These are phyloP conservation scores for Crocallis elinguaria DNA, from an alignment of 2,888 invertebrate genomes.

Conservation along the genomic window DNA sequence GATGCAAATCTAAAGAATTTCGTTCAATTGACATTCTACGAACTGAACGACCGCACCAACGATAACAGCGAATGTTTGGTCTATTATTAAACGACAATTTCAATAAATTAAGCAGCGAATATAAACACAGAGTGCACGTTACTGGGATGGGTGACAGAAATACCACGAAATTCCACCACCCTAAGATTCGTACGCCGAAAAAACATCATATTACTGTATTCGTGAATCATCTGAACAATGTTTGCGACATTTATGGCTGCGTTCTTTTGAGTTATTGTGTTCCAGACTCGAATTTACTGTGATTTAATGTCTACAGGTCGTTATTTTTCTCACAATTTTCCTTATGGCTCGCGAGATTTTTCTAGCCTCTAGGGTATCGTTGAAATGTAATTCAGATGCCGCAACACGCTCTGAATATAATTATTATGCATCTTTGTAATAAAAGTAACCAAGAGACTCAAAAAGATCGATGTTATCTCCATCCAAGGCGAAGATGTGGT, in stretches of 20 bases:
- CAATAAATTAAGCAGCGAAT: constrained; percentile 39
- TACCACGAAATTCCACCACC: constrained; percentile 22
- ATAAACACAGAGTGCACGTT: constrained; percentile 38
- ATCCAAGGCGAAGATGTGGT: not conserved
- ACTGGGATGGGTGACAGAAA: constrained; percentile 25
- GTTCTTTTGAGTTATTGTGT: constrained; percentile 76
- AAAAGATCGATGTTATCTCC: constrained; percentile 6
- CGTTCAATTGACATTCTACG: not conserved
- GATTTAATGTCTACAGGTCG: constrained; percentile 71
- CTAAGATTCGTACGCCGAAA: constrained; percentile 45
- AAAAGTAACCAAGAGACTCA: constrained; percentile 12
- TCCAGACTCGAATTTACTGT: constrained; percentile 74
- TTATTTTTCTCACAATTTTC: constrained; percentile 62
- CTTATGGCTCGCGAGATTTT: constrained; percentile 43
- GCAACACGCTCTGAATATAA: constrained; percentile 37
- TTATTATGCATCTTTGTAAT: constrained; percentile 34
- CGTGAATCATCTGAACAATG: constrained; percentile 80
- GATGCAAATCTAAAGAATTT: not conserved
- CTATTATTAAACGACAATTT: constrained; percentile 34
- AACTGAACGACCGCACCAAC: constrained; percentile 2
- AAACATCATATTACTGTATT: constrained; percentile 69
- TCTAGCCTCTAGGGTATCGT: constrained; percentile 34
- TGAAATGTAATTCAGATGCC: constrained; percentile 39
- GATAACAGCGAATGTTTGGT: constrained; percentile 24
- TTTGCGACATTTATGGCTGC: constrained; percentile 78